Evolutionary conservation across 2,113 vertebrate genomes (phyloP).

Genomic region (Albula goreensis): DNA sequence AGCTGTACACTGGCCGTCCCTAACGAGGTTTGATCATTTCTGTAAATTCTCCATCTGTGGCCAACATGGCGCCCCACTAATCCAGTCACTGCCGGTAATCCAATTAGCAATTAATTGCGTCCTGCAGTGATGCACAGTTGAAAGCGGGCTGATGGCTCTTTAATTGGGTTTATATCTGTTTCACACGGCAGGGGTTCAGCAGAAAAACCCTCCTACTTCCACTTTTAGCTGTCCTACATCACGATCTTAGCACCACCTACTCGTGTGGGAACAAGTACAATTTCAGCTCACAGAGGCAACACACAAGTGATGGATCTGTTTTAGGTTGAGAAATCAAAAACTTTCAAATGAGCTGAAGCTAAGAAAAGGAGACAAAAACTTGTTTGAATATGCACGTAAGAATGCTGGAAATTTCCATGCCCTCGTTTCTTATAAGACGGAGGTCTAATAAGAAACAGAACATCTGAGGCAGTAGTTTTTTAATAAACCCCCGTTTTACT

Average conservation of each 20-base stretch:
- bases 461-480: background rate
- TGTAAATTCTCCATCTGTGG: background rate
- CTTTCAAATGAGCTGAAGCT: background rate
- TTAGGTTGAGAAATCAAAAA: background rate
- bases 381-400: background rate
- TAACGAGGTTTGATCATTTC: background rate
- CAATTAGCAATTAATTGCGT: conserved; percentile 13
- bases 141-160: background rate
- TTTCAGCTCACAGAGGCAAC: background rate
- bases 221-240: conserved; percentile 11
- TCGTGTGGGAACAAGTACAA: background rate
- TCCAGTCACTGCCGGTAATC: conserved; percentile 9
- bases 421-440: too few relatives aligned
- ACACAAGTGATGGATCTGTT: background rate
- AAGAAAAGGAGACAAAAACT: background rate
- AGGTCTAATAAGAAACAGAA: background rate
- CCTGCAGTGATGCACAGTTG: background rate
- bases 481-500: background rate
- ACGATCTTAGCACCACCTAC: background rate
- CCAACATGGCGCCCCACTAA: background rate
- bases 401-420: too few relatives aligned
- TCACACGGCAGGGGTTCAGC: conserved; percentile 5
- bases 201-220: background rate
- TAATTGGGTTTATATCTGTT: background rate
- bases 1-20: background rate